Conservation (phyloP, 2,113 vertebrate species). For the Aegithalos caudatus region DNA sequence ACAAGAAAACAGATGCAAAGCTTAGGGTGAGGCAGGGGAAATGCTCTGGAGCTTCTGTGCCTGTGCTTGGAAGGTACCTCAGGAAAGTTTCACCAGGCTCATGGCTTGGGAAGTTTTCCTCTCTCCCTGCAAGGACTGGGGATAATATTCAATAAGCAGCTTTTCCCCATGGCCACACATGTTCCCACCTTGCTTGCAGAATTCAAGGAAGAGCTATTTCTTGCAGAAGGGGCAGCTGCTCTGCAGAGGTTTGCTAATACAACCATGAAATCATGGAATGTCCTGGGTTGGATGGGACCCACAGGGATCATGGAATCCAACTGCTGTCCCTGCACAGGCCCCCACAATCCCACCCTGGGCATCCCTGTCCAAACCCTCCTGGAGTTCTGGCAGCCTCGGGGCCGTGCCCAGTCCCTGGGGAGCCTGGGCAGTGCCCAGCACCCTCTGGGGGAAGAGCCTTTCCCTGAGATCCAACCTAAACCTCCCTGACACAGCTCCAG, state of each 20-base stretch:
- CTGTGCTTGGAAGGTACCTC: rapidly evolving
- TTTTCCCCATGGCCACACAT: not conserved
- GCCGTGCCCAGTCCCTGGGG: rapidly evolving
- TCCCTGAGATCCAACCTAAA: not conserved
- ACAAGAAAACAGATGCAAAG: not conserved
- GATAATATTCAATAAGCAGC: not conserved
- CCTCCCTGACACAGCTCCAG: not conserved
- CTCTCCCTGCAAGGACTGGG: not conserved
- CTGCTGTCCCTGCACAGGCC: not conserved
- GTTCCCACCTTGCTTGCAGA: not conserved
- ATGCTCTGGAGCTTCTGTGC: rapidly evolving
- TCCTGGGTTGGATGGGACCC: not conserved
- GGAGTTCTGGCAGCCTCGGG: not conserved
- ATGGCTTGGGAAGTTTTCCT: rapidly evolving
- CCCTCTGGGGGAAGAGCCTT: not conserved
- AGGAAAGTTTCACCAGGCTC: not conserved
- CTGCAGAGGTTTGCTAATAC: not conserved
- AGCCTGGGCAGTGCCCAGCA: not conserved
- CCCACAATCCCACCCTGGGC: not conserved
- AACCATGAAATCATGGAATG: not conserved
- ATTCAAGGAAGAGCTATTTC: rapidly evolving
- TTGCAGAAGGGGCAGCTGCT: not conserved
- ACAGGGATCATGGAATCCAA: not conserved
- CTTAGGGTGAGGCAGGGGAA: not conserved
- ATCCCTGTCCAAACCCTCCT: rapidly evolving